Conservation (phyloP, 1,140 invertebrate species). For the Aplysia californica region DNA sequence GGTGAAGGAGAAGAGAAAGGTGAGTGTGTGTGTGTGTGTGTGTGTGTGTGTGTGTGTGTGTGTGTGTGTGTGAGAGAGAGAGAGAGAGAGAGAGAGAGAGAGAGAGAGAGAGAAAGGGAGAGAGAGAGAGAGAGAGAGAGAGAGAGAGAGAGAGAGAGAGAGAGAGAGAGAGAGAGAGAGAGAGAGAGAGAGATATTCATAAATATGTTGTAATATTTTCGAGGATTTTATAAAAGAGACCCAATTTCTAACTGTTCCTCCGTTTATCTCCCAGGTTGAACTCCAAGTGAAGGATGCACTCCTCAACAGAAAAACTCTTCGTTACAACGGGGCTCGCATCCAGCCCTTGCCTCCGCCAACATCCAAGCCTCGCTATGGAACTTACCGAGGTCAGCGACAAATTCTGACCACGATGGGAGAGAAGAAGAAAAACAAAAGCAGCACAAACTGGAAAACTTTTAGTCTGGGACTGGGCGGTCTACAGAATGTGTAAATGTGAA, state of each 20-base stretch:
- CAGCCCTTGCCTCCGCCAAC: constrained; percentile 49
- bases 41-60: not conserved
- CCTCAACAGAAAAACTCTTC: constrained; percentile 47
- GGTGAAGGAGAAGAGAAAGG: constrained; percentile 57
- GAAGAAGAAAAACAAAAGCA: constrained; percentile 29
- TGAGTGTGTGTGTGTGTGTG: constrained; percentile 29
- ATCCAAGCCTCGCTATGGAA: constrained; percentile 31
- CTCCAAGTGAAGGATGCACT: constrained; percentile 49
- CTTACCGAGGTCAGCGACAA: constrained; percentile 11
- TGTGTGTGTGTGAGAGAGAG: not conserved
- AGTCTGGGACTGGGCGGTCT: constrained; percentile 9
- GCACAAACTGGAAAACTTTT: constrained; percentile 46
- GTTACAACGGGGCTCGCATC: constrained; percentile 47
- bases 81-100: no score
- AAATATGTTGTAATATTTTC: no score
- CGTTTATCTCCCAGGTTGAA: constrained; percentile 46
- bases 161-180: no score
- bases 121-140: no score
- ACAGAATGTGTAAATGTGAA: not conserved
- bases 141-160: no score
- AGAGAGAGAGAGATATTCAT: no score
- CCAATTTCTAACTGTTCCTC: not conserved
- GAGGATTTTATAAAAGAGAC: no score
- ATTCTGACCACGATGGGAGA: constrained; percentile 6
- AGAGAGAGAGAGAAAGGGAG: no score